Percentiles rank a stretch among this genome's conserved stretches.
Evolutionary conservation across 1,140 invertebrate genomes (phyloP).

Genomic region (Anagrus nilaparvatae): DNA sequence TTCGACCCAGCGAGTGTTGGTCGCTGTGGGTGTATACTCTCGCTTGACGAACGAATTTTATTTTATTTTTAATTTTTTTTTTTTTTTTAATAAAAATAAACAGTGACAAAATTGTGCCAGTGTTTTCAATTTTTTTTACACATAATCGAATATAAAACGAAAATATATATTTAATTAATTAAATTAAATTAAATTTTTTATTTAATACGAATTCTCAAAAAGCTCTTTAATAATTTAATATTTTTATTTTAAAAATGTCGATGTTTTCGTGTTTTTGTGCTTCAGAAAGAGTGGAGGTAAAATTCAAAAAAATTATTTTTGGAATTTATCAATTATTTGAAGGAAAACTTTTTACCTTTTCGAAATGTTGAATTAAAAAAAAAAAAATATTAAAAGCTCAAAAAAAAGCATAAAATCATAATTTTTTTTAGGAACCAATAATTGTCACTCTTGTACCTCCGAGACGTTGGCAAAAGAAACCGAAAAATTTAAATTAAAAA

Average conservation of each 20-base stretch:
- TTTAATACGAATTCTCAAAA: no score
- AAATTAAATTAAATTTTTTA: no score
- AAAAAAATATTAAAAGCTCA: no score
- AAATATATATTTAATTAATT: no score
- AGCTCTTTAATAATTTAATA: no score
- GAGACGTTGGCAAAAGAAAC: slow-evolving; percentile 33
- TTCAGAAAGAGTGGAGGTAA: slow-evolving; percentile 37
- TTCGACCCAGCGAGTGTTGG: slow-evolving; percentile 11
- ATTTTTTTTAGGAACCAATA: slow-evolving; percentile 33
- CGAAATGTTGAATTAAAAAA: no score
- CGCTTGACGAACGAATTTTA: neutral
- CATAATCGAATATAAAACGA: no score
- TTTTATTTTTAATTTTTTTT: slow-evolving; percentile 7
- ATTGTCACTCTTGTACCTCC: slow-evolving; percentile 33
- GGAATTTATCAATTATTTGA: neutral
- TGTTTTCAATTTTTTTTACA: no score
- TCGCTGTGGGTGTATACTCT: slow-evolving; percentile 2
- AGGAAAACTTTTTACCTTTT: no score
- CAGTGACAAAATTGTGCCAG: no score
- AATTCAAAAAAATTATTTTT: slow-evolving; percentile 1
- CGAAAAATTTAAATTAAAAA: slow-evolving; percentile 31
- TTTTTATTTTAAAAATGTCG: no score
- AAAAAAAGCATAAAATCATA: no score
- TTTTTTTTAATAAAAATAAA: slow-evolving; percentile 3
- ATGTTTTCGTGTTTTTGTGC: slow-evolving; percentile 39